Percentiles rank a stretch among this genome's conserved stretches.
Evolutionary conservation across 2,888 invertebrate genomes (phyloP).

Genomic region (Drosophila falleni): DNA sequence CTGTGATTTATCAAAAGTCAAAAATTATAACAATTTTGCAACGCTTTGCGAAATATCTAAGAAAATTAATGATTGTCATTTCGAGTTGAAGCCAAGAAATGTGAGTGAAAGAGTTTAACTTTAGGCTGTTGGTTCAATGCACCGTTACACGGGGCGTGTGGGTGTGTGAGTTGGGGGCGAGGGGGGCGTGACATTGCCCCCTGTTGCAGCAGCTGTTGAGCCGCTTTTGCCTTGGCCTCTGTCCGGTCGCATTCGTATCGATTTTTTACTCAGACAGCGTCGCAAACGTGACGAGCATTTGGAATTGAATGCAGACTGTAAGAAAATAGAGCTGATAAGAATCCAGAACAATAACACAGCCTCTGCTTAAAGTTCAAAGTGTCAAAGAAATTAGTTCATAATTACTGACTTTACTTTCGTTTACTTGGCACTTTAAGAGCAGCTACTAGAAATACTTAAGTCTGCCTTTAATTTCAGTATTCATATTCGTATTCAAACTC

Average conservation of each 20-base stretch:
- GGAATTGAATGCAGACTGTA: conserved; percentile 33
- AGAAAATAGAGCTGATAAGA: background rate
- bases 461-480: conserved; percentile 5
- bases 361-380: conserved; percentile 53
- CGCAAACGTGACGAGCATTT: conserved; percentile 72
- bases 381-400: conserved; percentile 69
- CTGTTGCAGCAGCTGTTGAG: conserved; percentile 47
- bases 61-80: conserved; percentile 58
- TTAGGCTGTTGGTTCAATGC: conserved; percentile 49
- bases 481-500: conserved; percentile 7
- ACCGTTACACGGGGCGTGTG: conserved; percentile 30
- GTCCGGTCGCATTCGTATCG: conserved; percentile 57
- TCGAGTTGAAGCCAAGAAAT: conserved; percentile 15
- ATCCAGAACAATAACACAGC: background rate
- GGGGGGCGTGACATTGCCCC: background rate
- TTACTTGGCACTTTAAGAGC: background rate
- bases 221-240: conserved; percentile 36
- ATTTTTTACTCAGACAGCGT: conserved; percentile 69
- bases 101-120: conserved; percentile 45
- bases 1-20: conserved; percentile 73
- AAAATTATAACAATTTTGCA: conserved; percentile 59
- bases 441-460: background rate
- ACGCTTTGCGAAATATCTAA: conserved; percentile 55
- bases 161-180: background rate
- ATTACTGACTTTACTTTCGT: conserved; percentile 48